phyloP scores from a whole-genome alignment of 2,797 vertebrate genomes.

The Australoheros facetus region DNA sequence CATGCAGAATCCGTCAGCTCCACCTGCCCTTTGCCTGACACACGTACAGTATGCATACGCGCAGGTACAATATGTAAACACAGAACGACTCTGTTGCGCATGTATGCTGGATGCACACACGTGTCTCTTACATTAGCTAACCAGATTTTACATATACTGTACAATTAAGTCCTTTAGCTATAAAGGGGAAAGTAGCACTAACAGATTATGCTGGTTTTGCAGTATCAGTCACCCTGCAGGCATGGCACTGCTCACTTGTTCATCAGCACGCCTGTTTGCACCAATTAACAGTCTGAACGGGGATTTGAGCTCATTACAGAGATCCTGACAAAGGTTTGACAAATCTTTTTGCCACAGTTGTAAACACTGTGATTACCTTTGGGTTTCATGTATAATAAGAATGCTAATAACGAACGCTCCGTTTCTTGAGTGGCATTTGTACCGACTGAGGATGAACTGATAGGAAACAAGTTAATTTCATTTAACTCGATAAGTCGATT shows the following conservation, averaged over 20 bases:
- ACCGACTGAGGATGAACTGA: not conserved
- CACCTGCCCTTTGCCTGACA: slow-evolving; percentile 36
- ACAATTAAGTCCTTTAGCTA: not conserved
- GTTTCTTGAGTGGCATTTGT: not conserved
- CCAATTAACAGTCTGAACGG: not conserved
- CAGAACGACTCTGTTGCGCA: not conserved
- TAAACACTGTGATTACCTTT: slow-evolving; percentile 5
- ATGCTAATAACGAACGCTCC: not conserved
- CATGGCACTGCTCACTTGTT: not conserved
- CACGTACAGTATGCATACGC: slow-evolving; percentile 24
- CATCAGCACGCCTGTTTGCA: slow-evolving; percentile 30
- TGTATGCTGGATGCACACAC: not conserved
- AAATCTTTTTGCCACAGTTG: slow-evolving; percentile 5
- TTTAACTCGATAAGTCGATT: slow-evolving; percentile 10
- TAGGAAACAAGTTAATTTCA: slow-evolving; percentile 14
- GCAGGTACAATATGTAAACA: slow-evolving; percentile 35
- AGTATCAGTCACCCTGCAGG: not conserved
- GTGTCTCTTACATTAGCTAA: not conserved
- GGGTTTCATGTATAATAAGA: not conserved
- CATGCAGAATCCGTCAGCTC: slow-evolving; percentile 42
- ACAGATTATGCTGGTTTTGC: not conserved
- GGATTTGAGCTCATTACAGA: not conserved
- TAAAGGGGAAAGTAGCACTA: not conserved
- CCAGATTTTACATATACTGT: not conserved
- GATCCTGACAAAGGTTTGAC: not conserved